Evolutionary conservation across 2,113 vertebrate species (phyloP).

Genomic region (Nothoprocta pentlandii): DNA sequence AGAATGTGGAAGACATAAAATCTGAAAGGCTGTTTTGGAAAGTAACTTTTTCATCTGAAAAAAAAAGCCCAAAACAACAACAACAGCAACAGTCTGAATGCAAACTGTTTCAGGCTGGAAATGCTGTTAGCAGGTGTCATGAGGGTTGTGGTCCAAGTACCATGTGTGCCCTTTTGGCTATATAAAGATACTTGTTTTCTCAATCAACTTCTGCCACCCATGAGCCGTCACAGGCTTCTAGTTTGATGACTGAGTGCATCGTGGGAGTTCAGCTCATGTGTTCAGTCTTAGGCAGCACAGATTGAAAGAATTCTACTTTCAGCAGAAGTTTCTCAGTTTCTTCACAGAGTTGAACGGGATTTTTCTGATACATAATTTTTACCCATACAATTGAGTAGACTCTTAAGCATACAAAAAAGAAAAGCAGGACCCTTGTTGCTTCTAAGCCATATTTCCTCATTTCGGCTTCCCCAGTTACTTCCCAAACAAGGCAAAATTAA

Average conservation of each 20-base stretch:
- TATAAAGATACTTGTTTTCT: not conserved
- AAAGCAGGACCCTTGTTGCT: not conserved
- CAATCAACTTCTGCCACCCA: not conserved
- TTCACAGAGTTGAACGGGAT: not conserved
- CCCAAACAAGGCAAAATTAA: slow-evolving; percentile 47
- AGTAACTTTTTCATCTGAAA: not conserved
- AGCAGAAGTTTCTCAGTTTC: not conserved
- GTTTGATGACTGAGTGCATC: not conserved
- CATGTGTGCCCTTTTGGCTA: not conserved
- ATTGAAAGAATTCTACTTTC: not conserved
- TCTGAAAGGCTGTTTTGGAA: not conserved
- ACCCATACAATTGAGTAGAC: not conserved
- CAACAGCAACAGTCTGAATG: not conserved
- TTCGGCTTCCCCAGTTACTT: slow-evolving; percentile 19
- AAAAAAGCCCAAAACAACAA: too few species aligned
- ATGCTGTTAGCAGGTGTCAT: not conserved
- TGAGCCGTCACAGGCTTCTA: not conserved
- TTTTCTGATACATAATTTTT: not conserved
- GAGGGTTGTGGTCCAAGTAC: not conserved
- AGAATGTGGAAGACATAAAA: not conserved
- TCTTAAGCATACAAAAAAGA: not conserved
- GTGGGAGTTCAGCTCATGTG: accelerated
- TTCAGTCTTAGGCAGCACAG: not conserved
- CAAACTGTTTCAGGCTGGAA: not conserved
- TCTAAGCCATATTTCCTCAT: slow-evolving; percentile 34